Evolutionary conservation across 2,888 invertebrate species (phyloP).

Genomic region (Boloria selene): DNA sequence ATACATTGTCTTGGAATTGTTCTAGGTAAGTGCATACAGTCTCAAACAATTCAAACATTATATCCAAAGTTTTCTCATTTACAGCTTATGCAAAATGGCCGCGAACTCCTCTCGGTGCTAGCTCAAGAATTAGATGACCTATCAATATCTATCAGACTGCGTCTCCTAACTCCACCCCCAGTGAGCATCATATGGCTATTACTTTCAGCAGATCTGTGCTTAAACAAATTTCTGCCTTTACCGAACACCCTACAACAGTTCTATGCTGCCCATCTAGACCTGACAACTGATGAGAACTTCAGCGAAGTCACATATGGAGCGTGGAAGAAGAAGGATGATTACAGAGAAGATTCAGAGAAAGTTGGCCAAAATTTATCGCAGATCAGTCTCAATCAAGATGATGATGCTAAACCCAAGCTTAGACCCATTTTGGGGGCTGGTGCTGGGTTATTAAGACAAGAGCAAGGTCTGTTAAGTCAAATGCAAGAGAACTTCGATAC

Average conservation of each 20-base stretch:
- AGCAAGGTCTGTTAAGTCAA: constrained; percentile 44
- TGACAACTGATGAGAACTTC: constrained; percentile 65
- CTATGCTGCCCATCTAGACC: constrained; percentile 71
- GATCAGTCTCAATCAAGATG: constrained; percentile 61
- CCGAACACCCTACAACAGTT: constrained; percentile 74
- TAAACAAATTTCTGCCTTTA: constrained; percentile 73
- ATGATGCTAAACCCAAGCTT: constrained; percentile 67
- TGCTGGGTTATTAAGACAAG: constrained; percentile 63
- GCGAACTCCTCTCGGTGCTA: constrained; percentile 66
- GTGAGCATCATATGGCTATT: constrained; percentile 72
- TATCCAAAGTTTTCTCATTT: constrained; percentile 36
- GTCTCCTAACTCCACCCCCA: constrained; percentile 65
- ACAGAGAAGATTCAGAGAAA: constrained; percentile 50
- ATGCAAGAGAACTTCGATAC: constrained; percentile 64
- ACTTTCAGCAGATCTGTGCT: constrained; percentile 68
- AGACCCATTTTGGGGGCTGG: constrained; percentile 74
- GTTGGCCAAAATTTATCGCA: constrained; percentile 63
- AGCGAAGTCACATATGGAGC: constrained; percentile 74
- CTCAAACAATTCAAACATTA: not conserved
- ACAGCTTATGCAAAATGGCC: constrained; percentile 76
- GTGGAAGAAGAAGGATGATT: constrained; percentile 70
- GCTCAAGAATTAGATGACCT: constrained; percentile 70
- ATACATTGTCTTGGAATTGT: not conserved
- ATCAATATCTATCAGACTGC: constrained; percentile 67
- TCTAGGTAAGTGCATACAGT: too few relatives aligned